Evolutionary conservation across 2,797 vertebrate genomes (phyloP).

Genomic region (Cheirogaleus major): DNA sequence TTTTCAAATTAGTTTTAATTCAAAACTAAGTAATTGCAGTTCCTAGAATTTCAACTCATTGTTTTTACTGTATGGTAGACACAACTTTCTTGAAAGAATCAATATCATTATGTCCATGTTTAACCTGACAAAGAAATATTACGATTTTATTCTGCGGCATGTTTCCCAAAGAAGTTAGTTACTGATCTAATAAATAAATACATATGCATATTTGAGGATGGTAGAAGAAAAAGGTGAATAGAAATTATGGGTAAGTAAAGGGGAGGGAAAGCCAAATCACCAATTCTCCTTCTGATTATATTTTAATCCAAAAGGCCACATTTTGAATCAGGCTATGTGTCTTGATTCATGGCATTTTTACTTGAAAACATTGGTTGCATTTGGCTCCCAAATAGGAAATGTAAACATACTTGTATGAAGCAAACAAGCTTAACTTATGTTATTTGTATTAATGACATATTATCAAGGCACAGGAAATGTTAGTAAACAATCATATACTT

Average conservation of each 20-base stretch:
- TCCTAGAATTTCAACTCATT: background rate
- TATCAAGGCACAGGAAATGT: background rate
- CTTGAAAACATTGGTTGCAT: background rate
- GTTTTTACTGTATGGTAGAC: background rate
- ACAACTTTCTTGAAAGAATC: background rate
- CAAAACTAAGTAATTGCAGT: background rate
- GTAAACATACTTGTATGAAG: background rate
- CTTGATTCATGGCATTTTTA: background rate
- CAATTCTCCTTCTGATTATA: background rate
- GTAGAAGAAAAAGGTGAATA: background rate
- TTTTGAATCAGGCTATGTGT: conserved; percentile 26
- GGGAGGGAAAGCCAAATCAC: background rate
- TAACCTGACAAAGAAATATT: background rate
- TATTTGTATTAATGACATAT: background rate
- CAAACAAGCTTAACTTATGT: background rate
- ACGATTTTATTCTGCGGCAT: background rate
- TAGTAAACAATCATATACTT: background rate
- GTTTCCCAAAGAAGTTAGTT: background rate
- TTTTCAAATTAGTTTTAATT: background rate
- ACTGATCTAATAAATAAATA: background rate
- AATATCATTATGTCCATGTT: background rate
- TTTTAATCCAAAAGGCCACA: background rate
- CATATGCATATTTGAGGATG: background rate
- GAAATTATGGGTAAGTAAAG: background rate
- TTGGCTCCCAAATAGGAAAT: conserved; percentile 10